These are phyloP conservation scores for Mustela lutreola DNA, from an alignment of 2,113 vertebrate genomes.

Conservation along the genomic window DNA sequence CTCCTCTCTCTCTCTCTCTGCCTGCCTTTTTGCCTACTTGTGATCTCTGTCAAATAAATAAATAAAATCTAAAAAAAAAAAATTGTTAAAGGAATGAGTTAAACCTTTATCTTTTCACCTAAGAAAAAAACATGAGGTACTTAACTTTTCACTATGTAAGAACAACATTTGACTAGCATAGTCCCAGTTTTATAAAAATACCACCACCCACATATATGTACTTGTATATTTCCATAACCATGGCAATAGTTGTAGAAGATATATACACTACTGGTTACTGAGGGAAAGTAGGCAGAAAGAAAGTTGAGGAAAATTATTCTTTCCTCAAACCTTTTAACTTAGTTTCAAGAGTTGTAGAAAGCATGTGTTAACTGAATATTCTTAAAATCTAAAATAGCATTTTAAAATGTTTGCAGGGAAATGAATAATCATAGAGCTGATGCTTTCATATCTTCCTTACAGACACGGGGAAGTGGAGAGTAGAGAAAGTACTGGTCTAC, in stretches of 20 bases:
- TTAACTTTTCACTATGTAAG: neutral
- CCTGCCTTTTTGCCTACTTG: too few relatives aligned
- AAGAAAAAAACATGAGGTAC: neutral
- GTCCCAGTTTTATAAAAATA: conserved; percentile 7
- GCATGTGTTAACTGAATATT: neutral
- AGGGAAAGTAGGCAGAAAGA: neutral
- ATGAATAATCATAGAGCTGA: neutral
- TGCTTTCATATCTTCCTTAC: neutral
- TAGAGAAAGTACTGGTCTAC: neutral
- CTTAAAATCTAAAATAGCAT: neutral
- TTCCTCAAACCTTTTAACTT: neutral
- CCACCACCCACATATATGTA: neutral
- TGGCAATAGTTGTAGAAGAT: neutral
- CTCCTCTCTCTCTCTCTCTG: too few relatives aligned
- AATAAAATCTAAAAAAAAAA: too few relatives aligned
- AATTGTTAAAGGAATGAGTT: neutral
- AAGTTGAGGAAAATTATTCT: neutral
- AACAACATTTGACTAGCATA: neutral
- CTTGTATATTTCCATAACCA: neutral
- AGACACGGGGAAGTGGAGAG: neutral
- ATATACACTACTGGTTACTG: neutral
- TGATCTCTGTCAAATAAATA: too few relatives aligned
- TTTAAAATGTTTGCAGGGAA: neutral
- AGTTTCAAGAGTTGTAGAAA: neutral
- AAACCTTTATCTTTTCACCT: neutral